phyloP scores from a whole-genome alignment of 1,140 invertebrate genomes.

The Anastatus disparis region DNA sequence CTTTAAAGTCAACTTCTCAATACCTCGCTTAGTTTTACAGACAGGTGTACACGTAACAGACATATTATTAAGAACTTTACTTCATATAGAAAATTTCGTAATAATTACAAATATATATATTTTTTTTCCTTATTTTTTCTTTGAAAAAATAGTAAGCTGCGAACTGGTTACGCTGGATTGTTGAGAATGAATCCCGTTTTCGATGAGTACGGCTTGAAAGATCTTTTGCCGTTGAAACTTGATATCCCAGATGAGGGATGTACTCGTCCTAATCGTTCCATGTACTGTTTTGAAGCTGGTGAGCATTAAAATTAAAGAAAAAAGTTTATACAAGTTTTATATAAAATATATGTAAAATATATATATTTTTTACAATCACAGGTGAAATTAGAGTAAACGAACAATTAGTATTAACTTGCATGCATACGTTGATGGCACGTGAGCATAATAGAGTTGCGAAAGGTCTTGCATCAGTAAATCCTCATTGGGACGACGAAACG shows the following conservation, averaged over 20 bases:
- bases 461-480: conserved; percentile 82
- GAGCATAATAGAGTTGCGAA: conserved; percentile 89
- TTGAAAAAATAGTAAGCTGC: conserved; percentile 79
- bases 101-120: too few relatives aligned
- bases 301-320: conserved; percentile 51
- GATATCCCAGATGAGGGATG: conserved; percentile 94
- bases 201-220: conserved; percentile 86
- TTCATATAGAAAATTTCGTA: too few relatives aligned
- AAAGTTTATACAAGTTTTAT: too few relatives aligned
- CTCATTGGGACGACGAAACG: conserved; percentile 95
- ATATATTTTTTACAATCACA: conserved; percentile 54
- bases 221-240: conserved; percentile 88
- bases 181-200: conserved; percentile 91
- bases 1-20: too few relatives aligned
- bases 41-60: too few relatives aligned
- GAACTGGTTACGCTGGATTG: conserved; percentile 81
- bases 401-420: conserved; percentile 88
- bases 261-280: conserved; percentile 84
- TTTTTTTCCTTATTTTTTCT: too few relatives aligned
- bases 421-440: conserved; percentile 89
- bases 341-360: too few relatives aligned
- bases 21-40: too few relatives aligned
- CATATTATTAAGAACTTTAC: too few relatives aligned
- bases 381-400: conserved; percentile 95
- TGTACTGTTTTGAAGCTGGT: conserved; percentile 94